Conservation (phyloP, 2,113 vertebrate species). For the Corydoras maculifer region DNA sequence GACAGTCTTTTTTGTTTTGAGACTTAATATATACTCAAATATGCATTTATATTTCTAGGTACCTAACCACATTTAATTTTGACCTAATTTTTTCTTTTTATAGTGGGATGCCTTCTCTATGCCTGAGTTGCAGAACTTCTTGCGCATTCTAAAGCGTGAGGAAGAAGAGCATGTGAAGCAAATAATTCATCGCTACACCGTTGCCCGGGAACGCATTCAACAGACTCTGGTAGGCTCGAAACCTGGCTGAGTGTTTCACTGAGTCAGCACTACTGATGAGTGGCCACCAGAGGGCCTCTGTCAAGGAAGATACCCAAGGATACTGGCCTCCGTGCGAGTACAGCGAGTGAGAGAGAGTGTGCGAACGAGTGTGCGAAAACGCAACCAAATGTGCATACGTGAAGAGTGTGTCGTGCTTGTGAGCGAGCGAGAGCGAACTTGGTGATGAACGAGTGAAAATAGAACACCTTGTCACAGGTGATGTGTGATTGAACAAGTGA, state of each 20-base stretch:
- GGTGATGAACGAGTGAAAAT: constrained; percentile 35
- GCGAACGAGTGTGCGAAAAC: constrained; percentile 19
- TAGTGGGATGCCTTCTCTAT: constrained; percentile 96
- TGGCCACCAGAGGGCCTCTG: constrained; percentile 17
- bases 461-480: constrained; percentile 32
- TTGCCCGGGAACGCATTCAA: constrained; percentile 77
- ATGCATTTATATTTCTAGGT: too few species aligned
- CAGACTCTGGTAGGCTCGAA: constrained; percentile 69
- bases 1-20: too few species aligned
- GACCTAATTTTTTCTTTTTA: too few species aligned
- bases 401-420: constrained; percentile 21
- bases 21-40: too few species aligned
- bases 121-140: constrained; percentile 91
- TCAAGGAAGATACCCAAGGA: constrained; percentile 7
- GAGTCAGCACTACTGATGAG: background rate
- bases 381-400: constrained; percentile 23
- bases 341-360: constrained; percentile 14
- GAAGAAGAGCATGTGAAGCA: constrained; percentile 86
- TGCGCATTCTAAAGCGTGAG: constrained; percentile 89
- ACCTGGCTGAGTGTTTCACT: constrained; percentile 67
- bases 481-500: constrained; percentile 29
- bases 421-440: constrained; percentile 17
- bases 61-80: too few species aligned
- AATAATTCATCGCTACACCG: constrained; percentile 79
- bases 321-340: constrained; percentile 25